Percentiles rank a stretch among this genome's conserved stretches.
phyloP scores from a whole-genome alignment of 2,797 vertebrate genomes.

The Pachyuromys duprasi region DNA sequence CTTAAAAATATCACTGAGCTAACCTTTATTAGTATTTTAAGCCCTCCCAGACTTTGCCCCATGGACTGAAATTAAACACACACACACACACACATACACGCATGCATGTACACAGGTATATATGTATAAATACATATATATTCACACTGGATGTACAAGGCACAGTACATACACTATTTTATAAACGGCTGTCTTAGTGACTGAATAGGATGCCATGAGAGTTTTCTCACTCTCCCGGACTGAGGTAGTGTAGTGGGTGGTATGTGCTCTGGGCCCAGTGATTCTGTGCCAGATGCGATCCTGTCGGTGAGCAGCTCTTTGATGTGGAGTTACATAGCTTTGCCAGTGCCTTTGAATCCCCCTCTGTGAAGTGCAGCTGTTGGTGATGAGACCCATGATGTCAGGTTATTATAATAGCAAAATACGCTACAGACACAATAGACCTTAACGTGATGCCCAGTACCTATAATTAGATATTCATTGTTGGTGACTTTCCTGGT shows the following conservation, averaged over 20 bases:
- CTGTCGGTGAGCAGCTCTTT: background rate
- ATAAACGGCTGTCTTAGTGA: background rate
- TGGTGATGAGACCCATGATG: background rate
- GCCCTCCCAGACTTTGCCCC: background rate
- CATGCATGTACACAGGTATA: background rate
- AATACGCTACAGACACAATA: background rate
- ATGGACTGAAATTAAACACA: background rate
- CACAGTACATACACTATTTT: background rate
- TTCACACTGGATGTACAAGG: background rate
- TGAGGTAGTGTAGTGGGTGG: background rate
- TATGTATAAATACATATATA: background rate
- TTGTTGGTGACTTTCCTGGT: background rate
- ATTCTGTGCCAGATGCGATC: background rate
- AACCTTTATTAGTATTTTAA: slow-evolving; percentile 47
- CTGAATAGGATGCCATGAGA: background rate
- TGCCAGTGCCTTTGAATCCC: background rate
- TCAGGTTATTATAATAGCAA: background rate
- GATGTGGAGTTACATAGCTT: background rate
- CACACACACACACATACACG: background rate
- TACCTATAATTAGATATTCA: background rate
- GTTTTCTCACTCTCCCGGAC: background rate
- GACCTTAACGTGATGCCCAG: background rate
- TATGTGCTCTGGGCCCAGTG: background rate
- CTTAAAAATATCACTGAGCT: background rate
- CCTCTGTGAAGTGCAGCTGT: slow-evolving; percentile 5